Percentiles rank a stretch among this genome's conserved stretches.
These are phyloP conservation scores for Sepioteuthis lessoniana DNA, from an alignment of 2,888 invertebrate genomes.

Conservation along the genomic window DNA sequence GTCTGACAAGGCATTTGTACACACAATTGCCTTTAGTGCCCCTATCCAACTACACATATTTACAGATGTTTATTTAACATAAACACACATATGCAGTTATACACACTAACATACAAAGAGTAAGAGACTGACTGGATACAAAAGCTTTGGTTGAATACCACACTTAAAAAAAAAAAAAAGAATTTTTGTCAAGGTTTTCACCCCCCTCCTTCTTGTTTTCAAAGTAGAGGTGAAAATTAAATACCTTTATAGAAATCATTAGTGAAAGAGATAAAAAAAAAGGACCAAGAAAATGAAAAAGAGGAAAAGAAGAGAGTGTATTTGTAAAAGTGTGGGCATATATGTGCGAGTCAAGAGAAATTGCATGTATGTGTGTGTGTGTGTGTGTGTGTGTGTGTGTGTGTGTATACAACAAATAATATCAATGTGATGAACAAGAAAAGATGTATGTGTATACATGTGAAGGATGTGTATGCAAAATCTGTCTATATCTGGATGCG, in stretches of 20 bases:
- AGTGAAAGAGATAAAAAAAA: not conserved
- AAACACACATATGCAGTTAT: not conserved
- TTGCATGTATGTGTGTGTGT: not conserved
- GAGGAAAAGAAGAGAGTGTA: not conserved
- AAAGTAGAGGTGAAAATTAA: conserved; percentile 21
- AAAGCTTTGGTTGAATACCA: not conserved
- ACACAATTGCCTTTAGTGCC: too few species aligned
- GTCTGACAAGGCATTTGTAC: too few species aligned
- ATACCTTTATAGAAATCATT: conserved; percentile 23
- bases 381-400: not conserved
- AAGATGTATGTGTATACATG: not conserved
- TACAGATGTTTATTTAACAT: not conserved
- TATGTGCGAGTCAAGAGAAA: not conserved
- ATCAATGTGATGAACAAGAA: not conserved
- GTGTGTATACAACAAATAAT: not conserved
- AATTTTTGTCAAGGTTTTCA: not conserved
- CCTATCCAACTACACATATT: not conserved
- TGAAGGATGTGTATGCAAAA: not conserved
- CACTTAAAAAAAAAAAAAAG: not conserved
- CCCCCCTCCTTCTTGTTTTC: not conserved
- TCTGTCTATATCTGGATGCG: not conserved
- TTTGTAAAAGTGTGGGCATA: not conserved
- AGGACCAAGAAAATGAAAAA: not conserved
- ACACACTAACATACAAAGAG: not conserved
- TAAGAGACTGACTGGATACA: not conserved